Conservation (phyloP, 2,888 invertebrate species). For the Chrysotoxum bicinctum region DNA sequence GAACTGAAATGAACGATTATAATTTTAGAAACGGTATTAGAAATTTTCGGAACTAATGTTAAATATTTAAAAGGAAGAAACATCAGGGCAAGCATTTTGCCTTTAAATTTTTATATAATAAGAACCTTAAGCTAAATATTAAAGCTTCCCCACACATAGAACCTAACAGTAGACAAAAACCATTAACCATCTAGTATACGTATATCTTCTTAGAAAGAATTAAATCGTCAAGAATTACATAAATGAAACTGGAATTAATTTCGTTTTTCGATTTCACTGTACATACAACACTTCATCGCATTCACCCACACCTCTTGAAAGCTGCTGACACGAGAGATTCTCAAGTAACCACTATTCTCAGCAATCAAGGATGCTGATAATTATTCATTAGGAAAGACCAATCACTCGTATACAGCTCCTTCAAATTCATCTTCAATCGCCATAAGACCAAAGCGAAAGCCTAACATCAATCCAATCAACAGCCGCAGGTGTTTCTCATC, state of each 20-base stretch:
- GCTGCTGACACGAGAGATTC: slow-evolving; percentile 38
- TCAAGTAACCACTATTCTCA: slow-evolving; percentile 14
- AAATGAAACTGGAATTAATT: slow-evolving; percentile 44
- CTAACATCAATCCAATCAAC: slow-evolving; percentile 51
- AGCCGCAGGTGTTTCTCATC: slow-evolving; percentile 59
- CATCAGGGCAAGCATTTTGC: neutral
- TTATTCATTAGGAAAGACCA: slow-evolving; percentile 54
- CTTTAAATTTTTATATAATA: neutral
- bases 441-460: neutral
- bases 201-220: neutral
- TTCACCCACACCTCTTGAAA: neutral
- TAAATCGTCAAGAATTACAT: slow-evolving; percentile 23
- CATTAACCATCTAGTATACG: neutral
- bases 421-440: slow-evolving; percentile 1
- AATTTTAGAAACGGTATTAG: too few relatives aligned
- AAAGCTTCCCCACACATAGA: neutral
- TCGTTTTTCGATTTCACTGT: slow-evolving; percentile 11
- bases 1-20: too few relatives aligned
- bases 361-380: slow-evolving; percentile 31
- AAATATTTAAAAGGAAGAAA: too few relatives aligned
- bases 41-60: too few relatives aligned
- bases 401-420: slow-evolving; percentile 41
- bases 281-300: slow-evolving; percentile 8
- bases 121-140: neutral
- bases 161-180: neutral